phyloP scores from a whole-genome alignment of 2,113 vertebrate genomes.

The Seriola rivoliana region DNA sequence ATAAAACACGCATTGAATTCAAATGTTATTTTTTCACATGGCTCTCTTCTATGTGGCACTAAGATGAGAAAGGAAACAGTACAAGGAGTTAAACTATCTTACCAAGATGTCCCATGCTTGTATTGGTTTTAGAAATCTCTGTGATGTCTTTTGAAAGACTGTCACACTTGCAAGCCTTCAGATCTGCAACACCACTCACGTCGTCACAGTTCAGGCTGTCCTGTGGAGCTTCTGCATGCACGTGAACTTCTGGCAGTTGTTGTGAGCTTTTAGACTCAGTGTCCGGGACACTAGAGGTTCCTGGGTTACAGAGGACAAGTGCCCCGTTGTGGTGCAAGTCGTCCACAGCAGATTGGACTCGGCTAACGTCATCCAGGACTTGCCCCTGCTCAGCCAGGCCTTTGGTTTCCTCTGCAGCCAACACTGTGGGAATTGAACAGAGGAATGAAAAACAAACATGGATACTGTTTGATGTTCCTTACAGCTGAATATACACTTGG shows the following conservation, averaged over 20 bases:
- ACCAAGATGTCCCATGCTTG: slow-evolving; percentile 43
- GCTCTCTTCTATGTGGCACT: not conserved
- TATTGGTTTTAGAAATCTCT: not conserved
- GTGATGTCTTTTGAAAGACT: not conserved
- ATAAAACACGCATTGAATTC: not conserved
- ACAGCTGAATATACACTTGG: slow-evolving; percentile 68
- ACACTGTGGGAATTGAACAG: slow-evolving; percentile 56
- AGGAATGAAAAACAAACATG: slow-evolving; percentile 70
- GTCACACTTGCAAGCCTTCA: not conserved
- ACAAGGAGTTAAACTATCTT: slow-evolving; percentile 27
- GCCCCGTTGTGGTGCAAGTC: slow-evolving; percentile 27
- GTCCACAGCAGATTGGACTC: slow-evolving; percentile 9
- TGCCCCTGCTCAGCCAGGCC: not conserved
- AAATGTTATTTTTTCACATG: not conserved
- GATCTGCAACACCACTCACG: not conserved
- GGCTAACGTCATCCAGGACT: not conserved
- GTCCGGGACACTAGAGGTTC: slow-evolving; percentile 52
- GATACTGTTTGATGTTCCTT: slow-evolving; percentile 34
- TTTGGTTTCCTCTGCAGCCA: slow-evolving; percentile 29
- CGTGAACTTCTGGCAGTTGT: not conserved
- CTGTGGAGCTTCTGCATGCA: not conserved
- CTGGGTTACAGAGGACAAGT: slow-evolving; percentile 79
- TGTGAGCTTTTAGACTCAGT: slow-evolving; percentile 10
- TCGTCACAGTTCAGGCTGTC: not conserved
- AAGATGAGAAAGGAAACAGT: not conserved